Conservation (phyloP, 53 echinoderm and acorn worm species). For the Echinarachnius parma region DNA sequence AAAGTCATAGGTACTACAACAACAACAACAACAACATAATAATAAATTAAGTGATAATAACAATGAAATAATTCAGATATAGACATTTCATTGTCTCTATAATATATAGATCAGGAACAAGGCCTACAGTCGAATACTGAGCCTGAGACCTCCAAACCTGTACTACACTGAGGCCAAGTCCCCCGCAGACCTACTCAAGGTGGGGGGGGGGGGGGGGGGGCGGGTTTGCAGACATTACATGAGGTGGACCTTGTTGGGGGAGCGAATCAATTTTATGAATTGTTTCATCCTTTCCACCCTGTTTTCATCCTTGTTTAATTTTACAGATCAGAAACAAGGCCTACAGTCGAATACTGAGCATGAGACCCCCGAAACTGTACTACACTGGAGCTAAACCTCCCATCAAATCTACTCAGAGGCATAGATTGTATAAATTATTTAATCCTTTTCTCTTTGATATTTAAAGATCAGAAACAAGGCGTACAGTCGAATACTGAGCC, state of each 20-base stretch:
- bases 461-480: conserved; percentile 79
- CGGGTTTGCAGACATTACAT: too few species aligned
- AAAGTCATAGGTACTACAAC: too few species aligned
- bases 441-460: not conserved
- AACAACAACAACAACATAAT: too few species aligned
- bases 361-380: conserved; percentile 83
- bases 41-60: not conserved
- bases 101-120: conserved; percentile 71
- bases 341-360: conserved; percentile 77
- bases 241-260: too few species aligned
- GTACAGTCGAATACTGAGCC: conserved; percentile 77
- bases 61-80: too few species aligned
- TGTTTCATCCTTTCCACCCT: not conserved
- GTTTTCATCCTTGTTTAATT: too few species aligned
- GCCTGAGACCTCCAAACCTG: conserved; percentile 78
- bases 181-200: conserved; percentile 85
- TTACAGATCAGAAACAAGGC: conserved; percentile 79
- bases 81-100: too few species aligned
- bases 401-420: conserved; percentile 80
- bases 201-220: too few species aligned
- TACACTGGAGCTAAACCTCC: conserved; percentile 96
- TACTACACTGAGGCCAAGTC: conserved; percentile 94
- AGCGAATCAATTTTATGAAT: too few species aligned
- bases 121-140: conserved; percentile 81
- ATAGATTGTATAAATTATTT: not conserved